A percentile compares a stretch with the other conserved stretches of the same genome.
phyloP scores from a whole-genome alignment of 1,140 invertebrate species.

The Pararge aegeria region DNA sequence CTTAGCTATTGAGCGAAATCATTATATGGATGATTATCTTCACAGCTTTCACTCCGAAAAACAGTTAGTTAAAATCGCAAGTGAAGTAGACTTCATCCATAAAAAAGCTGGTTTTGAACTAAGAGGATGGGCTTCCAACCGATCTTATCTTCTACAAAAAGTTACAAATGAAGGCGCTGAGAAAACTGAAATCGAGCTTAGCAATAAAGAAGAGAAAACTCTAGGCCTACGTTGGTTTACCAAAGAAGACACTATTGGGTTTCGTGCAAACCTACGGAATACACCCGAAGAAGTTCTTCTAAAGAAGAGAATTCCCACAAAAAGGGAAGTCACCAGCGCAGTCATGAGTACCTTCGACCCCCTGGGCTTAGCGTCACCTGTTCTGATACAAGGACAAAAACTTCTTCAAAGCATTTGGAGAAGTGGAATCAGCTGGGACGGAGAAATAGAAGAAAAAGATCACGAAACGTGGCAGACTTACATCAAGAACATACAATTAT shows the following conservation, averaged over 20 bases:
- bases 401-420: slow-evolving; percentile 52
- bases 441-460: slow-evolving; percentile 12
- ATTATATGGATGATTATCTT: slow-evolving; percentile 59
- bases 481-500: slow-evolving; percentile 6
- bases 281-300: neutral
- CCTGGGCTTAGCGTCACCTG: slow-evolving; percentile 20
- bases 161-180: neutral
- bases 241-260: slow-evolving; percentile 5
- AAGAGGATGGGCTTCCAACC: slow-evolving; percentile 5
- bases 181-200: neutral
- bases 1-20: slow-evolving; percentile 12
- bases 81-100: neutral
- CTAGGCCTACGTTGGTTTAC: slow-evolving; percentile 16
- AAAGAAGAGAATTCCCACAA: neutral
- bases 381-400: slow-evolving; percentile 14
- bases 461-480: slow-evolving; percentile 5
- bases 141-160: neutral
- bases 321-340: slow-evolving; percentile 17
- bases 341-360: slow-evolving; percentile 36
- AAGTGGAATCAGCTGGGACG: slow-evolving; percentile 51
- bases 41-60: slow-evolving; percentile 18
- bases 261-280: slow-evolving; percentile 1
- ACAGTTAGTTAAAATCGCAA: neutral
- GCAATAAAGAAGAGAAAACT: slow-evolving; percentile 6
- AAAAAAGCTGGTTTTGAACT: slow-evolving; percentile 1